Evolutionary conservation across 2,113 vertebrate species (phyloP).

Genomic region (Siphamia tubifer): DNA sequence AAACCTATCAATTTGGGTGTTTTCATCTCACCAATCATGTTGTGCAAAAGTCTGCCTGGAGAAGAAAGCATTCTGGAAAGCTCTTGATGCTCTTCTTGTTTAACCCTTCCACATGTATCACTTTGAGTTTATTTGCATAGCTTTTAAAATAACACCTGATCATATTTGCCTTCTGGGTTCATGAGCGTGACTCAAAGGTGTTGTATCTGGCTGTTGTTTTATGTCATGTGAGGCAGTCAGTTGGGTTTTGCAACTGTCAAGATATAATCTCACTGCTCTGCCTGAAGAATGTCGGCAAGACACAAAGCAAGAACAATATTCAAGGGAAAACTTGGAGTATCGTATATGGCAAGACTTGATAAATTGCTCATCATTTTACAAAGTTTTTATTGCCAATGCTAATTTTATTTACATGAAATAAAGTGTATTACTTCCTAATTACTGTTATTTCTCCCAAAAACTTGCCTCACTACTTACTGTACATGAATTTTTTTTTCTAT

Average conservation of each 20-base stretch:
- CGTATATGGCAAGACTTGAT: background rate
- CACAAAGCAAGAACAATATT: background rate
- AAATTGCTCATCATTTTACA: background rate
- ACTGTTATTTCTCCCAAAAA: too few species aligned
- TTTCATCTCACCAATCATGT: too few species aligned
- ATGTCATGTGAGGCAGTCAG: constrained; percentile 33
- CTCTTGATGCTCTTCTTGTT: background rate
- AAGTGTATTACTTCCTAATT: too few species aligned
- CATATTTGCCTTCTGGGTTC: constrained; percentile 51
- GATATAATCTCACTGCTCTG: constrained; percentile 22
- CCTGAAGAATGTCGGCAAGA: background rate
- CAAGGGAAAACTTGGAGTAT: background rate
- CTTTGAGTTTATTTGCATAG: constrained; percentile 59
- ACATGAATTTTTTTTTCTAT: constrained; percentile 49
- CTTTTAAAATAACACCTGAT: constrained; percentile 49
- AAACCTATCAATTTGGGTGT: too few species aligned
- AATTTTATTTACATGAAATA: too few species aligned
- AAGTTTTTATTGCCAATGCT: too few species aligned
- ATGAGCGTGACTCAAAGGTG: constrained; percentile 42
- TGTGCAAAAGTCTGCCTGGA: too few species aligned
- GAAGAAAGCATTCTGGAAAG: background rate
- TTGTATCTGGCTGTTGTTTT: constrained; percentile 50
- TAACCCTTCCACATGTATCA: constrained; percentile 37
- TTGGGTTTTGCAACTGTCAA: constrained; percentile 53
- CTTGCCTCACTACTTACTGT: constrained; percentile 8